A percentile compares a stretch with the other conserved stretches of the same genome.
Evolutionary conservation across 2,113 vertebrate genomes (phyloP).

Genomic region (Oceanites oceanicus): DNA sequence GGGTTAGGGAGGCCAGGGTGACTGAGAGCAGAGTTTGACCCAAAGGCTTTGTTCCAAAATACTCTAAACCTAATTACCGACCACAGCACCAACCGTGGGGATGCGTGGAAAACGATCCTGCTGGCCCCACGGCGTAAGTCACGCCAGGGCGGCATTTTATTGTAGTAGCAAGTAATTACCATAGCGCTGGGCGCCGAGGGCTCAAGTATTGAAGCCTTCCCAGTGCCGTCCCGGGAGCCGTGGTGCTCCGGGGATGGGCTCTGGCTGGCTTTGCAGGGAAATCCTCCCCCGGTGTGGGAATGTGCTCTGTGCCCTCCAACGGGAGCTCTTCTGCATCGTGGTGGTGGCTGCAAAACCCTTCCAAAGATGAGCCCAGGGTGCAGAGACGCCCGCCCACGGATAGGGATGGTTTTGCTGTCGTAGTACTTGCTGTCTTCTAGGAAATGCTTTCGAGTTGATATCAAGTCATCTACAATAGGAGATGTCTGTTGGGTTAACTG

Average conservation of each 20-base stretch:
- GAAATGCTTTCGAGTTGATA: neutral
- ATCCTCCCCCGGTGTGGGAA: neutral
- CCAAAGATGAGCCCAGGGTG: neutral
- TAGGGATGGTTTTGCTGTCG: neutral
- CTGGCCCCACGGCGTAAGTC: neutral
- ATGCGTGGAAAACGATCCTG: neutral
- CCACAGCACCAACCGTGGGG: neutral
- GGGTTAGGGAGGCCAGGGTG: neutral
- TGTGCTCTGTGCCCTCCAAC: neutral
- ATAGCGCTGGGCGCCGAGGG: neutral
- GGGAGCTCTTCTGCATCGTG: neutral
- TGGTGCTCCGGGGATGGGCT: neutral
- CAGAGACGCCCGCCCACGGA: accelerated
- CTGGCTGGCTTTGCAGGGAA: neutral
- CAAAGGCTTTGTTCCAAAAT: neutral
- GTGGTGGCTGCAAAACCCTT: neutral
- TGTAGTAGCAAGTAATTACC: neutral
- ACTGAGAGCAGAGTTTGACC: neutral
- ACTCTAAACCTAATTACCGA: neutral
- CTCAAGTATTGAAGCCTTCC: neutral
- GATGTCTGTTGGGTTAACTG: neutral
- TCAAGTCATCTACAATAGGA: neutral
- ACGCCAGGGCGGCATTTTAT: neutral
- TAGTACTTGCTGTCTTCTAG: neutral
- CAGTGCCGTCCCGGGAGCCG: accelerated